Base-by-base conservation (phyloP, 1,140 invertebrate genomes). In the Ptiloglossa arizonensis region DNA sequence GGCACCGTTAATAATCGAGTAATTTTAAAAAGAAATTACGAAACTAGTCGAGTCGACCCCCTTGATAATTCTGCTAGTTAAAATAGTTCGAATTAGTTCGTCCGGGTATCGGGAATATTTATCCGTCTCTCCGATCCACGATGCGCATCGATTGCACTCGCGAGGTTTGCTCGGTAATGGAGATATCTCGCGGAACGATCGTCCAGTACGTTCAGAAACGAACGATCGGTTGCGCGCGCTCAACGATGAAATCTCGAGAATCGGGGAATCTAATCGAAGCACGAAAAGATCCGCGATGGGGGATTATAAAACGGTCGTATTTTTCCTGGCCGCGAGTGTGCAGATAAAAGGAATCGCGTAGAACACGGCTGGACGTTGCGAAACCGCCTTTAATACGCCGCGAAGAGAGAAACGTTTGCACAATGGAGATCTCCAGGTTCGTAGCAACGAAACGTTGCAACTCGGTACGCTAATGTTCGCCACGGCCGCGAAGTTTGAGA, bases 321-420 rank as follows among this genome's bases (percentile, higher is more conserved):
- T 46, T 44, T 48, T 6, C 9, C 15, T n/a, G 2, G 4, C 6
- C 8, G 41, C 9, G 5, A 5, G 32, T 3, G 24, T 17, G n/a
- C n/a, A 41, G 32, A 67, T 74, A 56, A 56, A 54, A 56, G 38
- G 50, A 74, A 66, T 74, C 72, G 50, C 50, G 17, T 8, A 32
- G 27, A 57, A 32, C 27, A 19, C 11, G 6, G 54, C 1, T 2
- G 46, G 2, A 0, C 8, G 4, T 73, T 73, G 71, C 60, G 71
- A 73, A 73, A 73, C 1, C 8, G 13, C 19, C 13, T 64, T 54
- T 44, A 38, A 72, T 46, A 11, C n/a, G 11, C 46, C 1, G 13
- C 48, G 29, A 11, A 1, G 27, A 15, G 35, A 60, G 9, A 41
- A 64, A 41, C 6, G 1, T 17, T 66, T 74, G 54, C 72, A 66